Conservation (phyloP, 2,888 invertebrate genomes). For the Germaria angustata region DNA sequence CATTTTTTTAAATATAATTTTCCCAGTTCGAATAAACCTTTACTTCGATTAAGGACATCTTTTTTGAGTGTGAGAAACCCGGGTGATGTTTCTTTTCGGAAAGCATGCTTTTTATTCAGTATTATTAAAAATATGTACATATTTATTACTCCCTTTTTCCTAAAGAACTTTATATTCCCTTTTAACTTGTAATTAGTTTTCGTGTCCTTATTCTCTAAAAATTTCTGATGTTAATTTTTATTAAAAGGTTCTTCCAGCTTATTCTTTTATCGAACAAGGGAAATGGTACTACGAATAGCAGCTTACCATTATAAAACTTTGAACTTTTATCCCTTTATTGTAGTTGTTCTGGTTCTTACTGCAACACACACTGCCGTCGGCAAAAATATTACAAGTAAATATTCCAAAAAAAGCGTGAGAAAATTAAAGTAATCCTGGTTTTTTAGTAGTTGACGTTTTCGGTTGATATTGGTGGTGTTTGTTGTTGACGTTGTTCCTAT, state of each 20-base stretch:
- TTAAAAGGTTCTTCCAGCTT: neutral
- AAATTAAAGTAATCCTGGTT: slow-evolving; percentile 41
- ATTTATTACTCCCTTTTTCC: too few relatives aligned
- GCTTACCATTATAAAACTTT: slow-evolving; percentile 46
- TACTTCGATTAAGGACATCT: too few relatives aligned
- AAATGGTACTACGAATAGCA: neutral
- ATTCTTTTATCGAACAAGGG: slow-evolving; percentile 14
- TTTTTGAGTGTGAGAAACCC: too few relatives aligned
- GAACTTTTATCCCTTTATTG: slow-evolving; percentile 39
- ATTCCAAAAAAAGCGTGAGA: slow-evolving; percentile 50
- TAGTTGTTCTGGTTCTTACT: slow-evolving; percentile 20
- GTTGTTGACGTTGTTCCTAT: neutral
- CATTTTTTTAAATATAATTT: too few relatives aligned
- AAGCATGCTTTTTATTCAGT: too few relatives aligned
- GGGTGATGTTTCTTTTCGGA: too few relatives aligned
- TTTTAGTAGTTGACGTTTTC: slow-evolving; percentile 16
- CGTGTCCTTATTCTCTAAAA: neutral
- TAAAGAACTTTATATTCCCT: neutral
- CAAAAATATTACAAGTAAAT: slow-evolving; percentile 20
- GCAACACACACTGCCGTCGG: slow-evolving; percentile 47
- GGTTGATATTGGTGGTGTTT: neutral
- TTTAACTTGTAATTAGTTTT: neutral
- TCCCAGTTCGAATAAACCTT: too few relatives aligned
- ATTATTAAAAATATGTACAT: too few relatives aligned
- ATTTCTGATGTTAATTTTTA: neutral